A percentile compares a stretch with the other conserved stretches of the same genome.
phyloP scores from a whole-genome alignment of 37 sponge, comb jelly and placozoan species.

The Oopsacas minuta region DNA sequence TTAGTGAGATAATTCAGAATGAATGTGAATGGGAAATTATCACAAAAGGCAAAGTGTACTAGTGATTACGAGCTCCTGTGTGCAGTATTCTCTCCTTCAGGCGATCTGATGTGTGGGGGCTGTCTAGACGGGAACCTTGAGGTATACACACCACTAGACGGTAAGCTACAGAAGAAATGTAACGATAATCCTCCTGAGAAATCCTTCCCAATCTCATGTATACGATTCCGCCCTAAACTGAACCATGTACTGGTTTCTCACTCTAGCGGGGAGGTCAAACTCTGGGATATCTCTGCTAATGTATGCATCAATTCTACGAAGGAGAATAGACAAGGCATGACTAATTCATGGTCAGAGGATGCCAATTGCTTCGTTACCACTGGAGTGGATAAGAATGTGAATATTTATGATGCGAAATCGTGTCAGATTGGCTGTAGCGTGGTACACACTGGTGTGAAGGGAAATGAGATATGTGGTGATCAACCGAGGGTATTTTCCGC shows the following conservation, averaged over 20 bases:
- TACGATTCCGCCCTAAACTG: not conserved
- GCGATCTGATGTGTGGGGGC: not conserved
- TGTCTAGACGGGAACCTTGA: slow-evolving; percentile 18
- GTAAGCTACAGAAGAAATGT: not conserved
- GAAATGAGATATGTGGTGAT: not conserved
- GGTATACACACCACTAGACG: not conserved
- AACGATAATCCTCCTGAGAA: not conserved
- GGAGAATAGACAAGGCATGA: slow-evolving; percentile 5
- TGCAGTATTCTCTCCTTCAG: not conserved
- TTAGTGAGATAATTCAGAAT: not conserved
- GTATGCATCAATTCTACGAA: not conserved
- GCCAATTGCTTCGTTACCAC: not conserved
- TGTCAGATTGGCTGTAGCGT: not conserved
- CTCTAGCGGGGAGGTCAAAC: not conserved
- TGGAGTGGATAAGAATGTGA: slow-evolving; percentile 7
- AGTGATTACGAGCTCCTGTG: slow-evolving; percentile 11
- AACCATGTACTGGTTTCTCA: not conserved
- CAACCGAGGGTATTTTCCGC: not conserved
- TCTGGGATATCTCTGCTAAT: not conserved
- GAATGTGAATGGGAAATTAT: not conserved
- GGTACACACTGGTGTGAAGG: not conserved
- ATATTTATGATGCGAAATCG: not conserved
- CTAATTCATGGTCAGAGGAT: not conserved
- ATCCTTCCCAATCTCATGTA: slow-evolving; percentile 3
- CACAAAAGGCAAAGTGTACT: not conserved